A percentile compares a stretch with the other conserved stretches of the same genome.
Evolutionary conservation across 2,113 vertebrate species (phyloP).

Genomic region (Phalacrocorax pelagicus): DNA sequence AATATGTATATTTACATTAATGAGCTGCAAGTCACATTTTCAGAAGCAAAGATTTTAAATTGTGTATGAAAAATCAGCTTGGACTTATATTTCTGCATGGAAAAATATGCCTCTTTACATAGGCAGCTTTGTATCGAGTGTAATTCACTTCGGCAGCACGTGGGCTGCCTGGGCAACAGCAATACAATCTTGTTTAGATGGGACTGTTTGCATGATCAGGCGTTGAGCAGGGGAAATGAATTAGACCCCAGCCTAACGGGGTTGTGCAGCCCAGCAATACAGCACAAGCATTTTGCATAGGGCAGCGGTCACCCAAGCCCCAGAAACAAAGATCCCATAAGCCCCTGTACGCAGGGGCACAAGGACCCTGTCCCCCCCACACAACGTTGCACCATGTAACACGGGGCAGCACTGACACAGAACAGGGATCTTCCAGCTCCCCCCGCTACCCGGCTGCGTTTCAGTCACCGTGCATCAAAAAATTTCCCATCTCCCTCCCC

Average conservation of each 20-base stretch:
- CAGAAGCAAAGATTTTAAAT: background rate
- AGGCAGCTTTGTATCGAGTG: background rate
- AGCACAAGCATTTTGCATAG: background rate
- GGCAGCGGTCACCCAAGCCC: background rate
- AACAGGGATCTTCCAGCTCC: background rate
- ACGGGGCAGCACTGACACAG: background rate
- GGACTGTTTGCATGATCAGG: background rate
- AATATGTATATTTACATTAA: background rate
- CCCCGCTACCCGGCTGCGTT: background rate
- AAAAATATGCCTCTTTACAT: fast-evolving
- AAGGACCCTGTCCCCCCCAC: fast-evolving
- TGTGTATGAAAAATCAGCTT: background rate
- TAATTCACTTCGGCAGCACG: background rate
- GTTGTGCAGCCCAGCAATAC: background rate
- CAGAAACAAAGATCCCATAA: background rate
- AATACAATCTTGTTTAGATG: background rate
- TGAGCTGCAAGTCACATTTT: fast-evolving
- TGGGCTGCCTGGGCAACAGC: background rate
- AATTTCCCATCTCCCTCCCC: background rate
- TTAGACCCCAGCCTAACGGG: background rate
- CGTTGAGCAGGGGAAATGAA: background rate
- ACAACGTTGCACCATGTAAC: fast-evolving
- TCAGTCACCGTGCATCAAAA: background rate
- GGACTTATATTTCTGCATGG: background rate
- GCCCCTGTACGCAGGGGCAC: fast-evolving